Evolutionary conservation across 2,888 invertebrate species (phyloP), one percentile per base, ranked within the genome.

Genomic region (Drosophila kambysellisi): DNA sequence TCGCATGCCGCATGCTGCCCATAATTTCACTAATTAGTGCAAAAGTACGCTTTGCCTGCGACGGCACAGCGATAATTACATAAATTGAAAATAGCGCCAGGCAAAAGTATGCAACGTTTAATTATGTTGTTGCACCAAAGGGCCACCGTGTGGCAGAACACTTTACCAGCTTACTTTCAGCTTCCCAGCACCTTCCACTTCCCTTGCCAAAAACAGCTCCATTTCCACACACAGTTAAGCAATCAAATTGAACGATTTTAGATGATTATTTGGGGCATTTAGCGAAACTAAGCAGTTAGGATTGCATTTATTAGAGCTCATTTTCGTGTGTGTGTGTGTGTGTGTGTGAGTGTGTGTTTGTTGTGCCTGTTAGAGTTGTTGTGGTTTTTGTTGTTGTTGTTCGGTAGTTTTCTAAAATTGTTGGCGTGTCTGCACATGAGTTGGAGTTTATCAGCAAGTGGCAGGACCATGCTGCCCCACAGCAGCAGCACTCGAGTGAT

Each of bases 1-100:
- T 12, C 50, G 65, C 54, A 32, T 52, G 33, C 33, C 33, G 68
- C 58, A 48, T 53, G 57, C 43, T 68, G 71, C 62, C 70, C 74
- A 76, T 76, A 87, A 89, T 71, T 80, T 84, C 72, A 82, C 88
- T 86, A 86, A 86, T 90, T 86, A 79, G 81, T 76, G 81, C 74
- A 70, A 67, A 81, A 76, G 81, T 88, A 70, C 71, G 70, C 73
- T 81, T 65, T 66, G 64, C 56, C 37, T 68, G 68, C 62, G 62
- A 73, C 69, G 56, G 35, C 35, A 66, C 54, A 63, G 9, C 61
- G 66, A 62, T 74, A 85, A 82, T 83, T 90, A 81, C 58, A 68
- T 68, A 70, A 88, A 90, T 82, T 82, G 76, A 76, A 78, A 73
- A 74, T 70, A 43, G 67, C 63, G 62, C 15, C n/a, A 79, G 65